Conservation (phyloP, 2,888 invertebrate genomes). For the Volucella inanis region DNA sequence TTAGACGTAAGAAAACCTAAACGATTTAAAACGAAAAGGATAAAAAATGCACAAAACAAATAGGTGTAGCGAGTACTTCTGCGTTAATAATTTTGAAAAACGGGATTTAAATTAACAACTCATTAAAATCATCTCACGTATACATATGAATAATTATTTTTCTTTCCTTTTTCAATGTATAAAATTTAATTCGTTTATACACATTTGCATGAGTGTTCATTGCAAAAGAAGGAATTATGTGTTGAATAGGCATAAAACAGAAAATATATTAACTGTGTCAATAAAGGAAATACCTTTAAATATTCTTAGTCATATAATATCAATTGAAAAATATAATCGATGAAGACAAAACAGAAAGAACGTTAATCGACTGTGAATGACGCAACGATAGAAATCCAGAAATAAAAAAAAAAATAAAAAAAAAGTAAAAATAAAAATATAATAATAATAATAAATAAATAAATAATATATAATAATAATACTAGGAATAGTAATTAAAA, state of each 20-base stretch:
- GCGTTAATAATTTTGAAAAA: background rate
- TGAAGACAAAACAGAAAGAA: conserved; percentile 1
- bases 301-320: conserved; percentile 47
- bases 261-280: conserved; percentile 29
- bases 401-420: conserved; percentile 43
- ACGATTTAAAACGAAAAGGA: no score
- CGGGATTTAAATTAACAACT: background rate
- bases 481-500: conserved; percentile 66
- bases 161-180: background rate
- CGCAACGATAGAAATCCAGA: conserved; percentile 69
- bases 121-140: conserved; percentile 1
- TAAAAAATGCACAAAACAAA: no score
- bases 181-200: background rate
- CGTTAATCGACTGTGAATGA: conserved; percentile 54
- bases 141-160: background rate
- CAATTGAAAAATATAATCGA: conserved; percentile 35
- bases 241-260: conserved; percentile 34
- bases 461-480: no score
- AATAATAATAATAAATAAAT: no score
- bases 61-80: no score
- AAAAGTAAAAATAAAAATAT: conserved; percentile 25
- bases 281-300: conserved; percentile 60
- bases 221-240: conserved; percentile 29
- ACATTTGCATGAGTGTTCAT: background rate
- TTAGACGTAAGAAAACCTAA: no score